Conservation (phyloP, 1,140 invertebrate species). For the Augochlora pura region DNA sequence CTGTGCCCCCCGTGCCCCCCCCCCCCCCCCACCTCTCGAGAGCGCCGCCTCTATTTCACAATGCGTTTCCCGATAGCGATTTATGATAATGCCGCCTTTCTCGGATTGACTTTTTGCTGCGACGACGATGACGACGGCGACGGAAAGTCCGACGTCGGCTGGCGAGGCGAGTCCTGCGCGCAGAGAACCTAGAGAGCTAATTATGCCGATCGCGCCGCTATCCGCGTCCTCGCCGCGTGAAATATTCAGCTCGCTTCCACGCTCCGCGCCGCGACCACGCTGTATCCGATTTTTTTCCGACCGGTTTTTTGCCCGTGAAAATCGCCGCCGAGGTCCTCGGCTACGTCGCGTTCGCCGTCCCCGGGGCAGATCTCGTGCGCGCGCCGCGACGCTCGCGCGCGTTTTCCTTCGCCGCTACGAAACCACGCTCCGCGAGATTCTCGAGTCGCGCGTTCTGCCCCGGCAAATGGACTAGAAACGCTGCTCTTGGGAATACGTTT, state of each 20-base stretch:
- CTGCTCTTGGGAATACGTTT: too few relatives aligned
- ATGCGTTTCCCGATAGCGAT: constrained; percentile 24
- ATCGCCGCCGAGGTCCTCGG: too few relatives aligned
- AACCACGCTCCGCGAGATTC: too few relatives aligned
- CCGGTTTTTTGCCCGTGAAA: constrained; percentile 3
- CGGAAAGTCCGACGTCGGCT: neutral
- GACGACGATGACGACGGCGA: too few relatives aligned
- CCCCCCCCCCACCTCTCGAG: too few relatives aligned
- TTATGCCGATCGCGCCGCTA: constrained; percentile 36
- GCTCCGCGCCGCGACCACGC: neutral
- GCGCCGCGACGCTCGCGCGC: too few relatives aligned
- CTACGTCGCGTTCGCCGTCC: too few relatives aligned
- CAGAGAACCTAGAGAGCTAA: constrained; percentile 4
- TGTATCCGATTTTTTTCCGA: constrained; percentile 11
- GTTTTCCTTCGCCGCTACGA: too few relatives aligned
- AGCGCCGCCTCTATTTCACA: constrained; percentile 17
- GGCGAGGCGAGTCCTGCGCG: neutral
- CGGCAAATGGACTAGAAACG: too few relatives aligned
- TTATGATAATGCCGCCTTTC: constrained; percentile 38
- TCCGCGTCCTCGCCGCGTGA: constrained; percentile 38
- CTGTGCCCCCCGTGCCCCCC: constrained; percentile 7
- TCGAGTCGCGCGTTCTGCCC: too few relatives aligned
- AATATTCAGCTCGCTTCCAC: constrained; percentile 29
- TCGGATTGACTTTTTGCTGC: constrained; percentile 30
- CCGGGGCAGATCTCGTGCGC: too few relatives aligned